These are phyloP conservation scores for Diarsia mendica DNA, from an alignment of 2,888 invertebrate species.

Conservation along the genomic window DNA sequence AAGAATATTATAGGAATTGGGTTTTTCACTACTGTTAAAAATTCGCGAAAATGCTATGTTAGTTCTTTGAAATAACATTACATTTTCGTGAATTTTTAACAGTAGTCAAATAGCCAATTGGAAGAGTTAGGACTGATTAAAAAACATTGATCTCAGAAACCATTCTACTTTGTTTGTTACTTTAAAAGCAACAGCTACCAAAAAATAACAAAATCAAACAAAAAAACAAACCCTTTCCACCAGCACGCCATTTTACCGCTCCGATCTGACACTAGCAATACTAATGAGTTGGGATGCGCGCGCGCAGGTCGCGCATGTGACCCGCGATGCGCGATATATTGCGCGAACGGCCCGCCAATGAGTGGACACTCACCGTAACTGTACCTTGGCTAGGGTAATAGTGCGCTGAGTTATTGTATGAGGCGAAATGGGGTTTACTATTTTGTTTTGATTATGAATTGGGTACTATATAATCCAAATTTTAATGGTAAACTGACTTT, in stretches of 20 bases:
- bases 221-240: not conserved
- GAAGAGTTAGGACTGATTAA: too few species aligned
- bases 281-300: conserved; percentile 81
- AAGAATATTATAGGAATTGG: not conserved
- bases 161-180: not conserved
- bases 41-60: too few species aligned
- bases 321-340: conserved; percentile 79
- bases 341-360: conserved; percentile 67
- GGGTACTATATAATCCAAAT: not conserved
- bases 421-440: conserved; percentile 16
- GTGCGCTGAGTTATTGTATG: conserved; percentile 21
- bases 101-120: too few species aligned
- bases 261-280: conserved; percentile 74
- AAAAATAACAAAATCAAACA: not conserved
- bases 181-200: not conserved
- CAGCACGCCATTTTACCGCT: conserved; percentile 60
- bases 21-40: too few species aligned
- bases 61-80: too few species aligned
- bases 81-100: too few species aligned
- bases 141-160: not conserved
- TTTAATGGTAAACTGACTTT: not conserved
- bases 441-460: conserved; percentile 2
- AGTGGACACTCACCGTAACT: conserved; percentile 66
- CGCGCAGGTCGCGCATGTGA: conserved; percentile 77
- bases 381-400: conserved; percentile 50